phyloP scores from a whole-genome alignment of 2,113 vertebrate species.

The Dromas ardeola region DNA sequence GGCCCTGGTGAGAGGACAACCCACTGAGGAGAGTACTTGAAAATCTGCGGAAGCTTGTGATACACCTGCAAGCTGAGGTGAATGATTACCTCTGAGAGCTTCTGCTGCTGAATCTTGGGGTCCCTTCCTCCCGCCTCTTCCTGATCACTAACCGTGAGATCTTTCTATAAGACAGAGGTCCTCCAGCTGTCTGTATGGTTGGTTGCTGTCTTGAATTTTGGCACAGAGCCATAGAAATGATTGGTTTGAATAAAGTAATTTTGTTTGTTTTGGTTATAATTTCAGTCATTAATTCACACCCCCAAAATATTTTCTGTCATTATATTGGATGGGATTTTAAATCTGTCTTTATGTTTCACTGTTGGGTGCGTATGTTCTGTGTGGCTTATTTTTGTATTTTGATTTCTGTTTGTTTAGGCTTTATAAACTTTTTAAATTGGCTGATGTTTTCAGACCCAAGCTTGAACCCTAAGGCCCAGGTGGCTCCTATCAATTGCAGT shows the following conservation, averaged over 20 bases:
- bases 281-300: slow-evolving; percentile 55
- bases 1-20: slow-evolving; percentile 1
- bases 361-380: not conserved
- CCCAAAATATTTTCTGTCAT: slow-evolving; percentile 1
- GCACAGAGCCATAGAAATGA: slow-evolving; percentile 29
- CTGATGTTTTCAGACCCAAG: slow-evolving; percentile 10
- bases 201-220: slow-evolving; percentile 47
- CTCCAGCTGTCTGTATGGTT: slow-evolving; percentile 56
- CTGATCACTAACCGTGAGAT: not conserved
- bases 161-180: slow-evolving; percentile 38
- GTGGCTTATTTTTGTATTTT: slow-evolving; percentile 8
- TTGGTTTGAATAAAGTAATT: slow-evolving; percentile 73
- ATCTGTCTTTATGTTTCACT: slow-evolving; percentile 20
- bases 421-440: not conserved
- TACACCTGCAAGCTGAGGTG: not conserved
- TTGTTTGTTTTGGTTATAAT: slow-evolving; percentile 53
- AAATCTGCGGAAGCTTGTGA: not conserved
- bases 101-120: not conserved
- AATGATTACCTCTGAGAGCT: not conserved
- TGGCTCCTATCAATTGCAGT: slow-evolving; percentile 29
- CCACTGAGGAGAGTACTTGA: not conserved
- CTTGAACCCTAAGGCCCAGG: slow-evolving; percentile 19
- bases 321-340: not conserved
- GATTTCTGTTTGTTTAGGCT: slow-evolving; percentile 39
- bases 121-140: not conserved